These are phyloP conservation scores for Hyla sarda DNA, from an alignment of 2,113 vertebrate species.

Conservation along the genomic window DNA sequence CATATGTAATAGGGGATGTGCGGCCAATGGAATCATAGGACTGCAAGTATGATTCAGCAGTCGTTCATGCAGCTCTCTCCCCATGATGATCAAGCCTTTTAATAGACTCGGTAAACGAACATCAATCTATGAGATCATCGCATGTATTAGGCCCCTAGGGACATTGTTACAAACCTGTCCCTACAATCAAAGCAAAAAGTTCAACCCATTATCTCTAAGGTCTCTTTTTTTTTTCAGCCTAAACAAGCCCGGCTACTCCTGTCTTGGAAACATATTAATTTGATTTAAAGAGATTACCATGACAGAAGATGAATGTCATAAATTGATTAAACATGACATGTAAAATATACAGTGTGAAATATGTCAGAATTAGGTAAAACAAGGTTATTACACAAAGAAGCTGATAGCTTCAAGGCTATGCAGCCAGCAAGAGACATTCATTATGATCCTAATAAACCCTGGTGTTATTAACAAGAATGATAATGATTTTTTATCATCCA, in stretches of 20 bases:
- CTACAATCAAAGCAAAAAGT: not conserved
- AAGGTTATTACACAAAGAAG: slow-evolving; percentile 5
- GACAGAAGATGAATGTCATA: not conserved
- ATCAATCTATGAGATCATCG: no score
- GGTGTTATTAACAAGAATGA: slow-evolving; percentile 38
- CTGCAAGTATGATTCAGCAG: no score
- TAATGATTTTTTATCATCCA: slow-evolving; percentile 28
- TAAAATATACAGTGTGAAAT: slow-evolving; percentile 12
- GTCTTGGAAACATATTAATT: slow-evolving; percentile 25
- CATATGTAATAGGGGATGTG: no score
- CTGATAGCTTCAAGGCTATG: slow-evolving; percentile 31
- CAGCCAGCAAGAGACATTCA: slow-evolving; percentile 35
- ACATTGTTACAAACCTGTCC: not conserved
- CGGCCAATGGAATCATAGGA: no score
- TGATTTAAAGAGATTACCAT: not conserved
- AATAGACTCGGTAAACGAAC: no score
- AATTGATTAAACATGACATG: slow-evolving; percentile 34
- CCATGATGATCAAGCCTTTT: no score
- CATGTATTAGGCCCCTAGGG: no score
- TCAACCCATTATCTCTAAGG: not conserved
- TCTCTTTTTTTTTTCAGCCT: not conserved
- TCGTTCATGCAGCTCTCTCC: no score
- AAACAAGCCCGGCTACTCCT: not conserved
- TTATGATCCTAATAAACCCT: slow-evolving; percentile 46
- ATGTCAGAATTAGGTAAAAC: slow-evolving; percentile 43